Conservation (phyloP, 30 jellyfish, hydroid and myxozoan genomes). For the Hydra vulgaris region DNA sequence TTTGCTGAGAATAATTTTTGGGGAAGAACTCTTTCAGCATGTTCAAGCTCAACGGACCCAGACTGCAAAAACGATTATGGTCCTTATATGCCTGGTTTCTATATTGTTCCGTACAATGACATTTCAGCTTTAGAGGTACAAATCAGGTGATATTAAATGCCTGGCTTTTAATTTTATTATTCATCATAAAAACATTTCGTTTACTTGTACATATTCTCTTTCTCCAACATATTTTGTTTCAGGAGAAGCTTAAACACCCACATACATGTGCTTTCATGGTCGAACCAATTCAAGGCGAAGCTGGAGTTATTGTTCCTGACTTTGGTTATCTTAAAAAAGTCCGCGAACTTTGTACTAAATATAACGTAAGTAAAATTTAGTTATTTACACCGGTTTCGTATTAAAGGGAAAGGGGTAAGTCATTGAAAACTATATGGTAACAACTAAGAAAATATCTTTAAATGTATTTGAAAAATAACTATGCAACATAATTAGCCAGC, state of each 20-base stretch:
- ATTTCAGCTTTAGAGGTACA: slow-evolving; percentile 84
- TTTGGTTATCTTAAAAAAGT: slow-evolving; percentile 88
- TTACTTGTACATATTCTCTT: background rate
- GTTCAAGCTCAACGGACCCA: slow-evolving; percentile 95
- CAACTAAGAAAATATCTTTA: too few relatives aligned
- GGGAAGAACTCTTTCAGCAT: slow-evolving; percentile 99
- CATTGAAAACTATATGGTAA: too few relatives aligned
- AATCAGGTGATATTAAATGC: background rate
- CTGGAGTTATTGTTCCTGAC: slow-evolving; percentile 98
- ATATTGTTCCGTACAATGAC: slow-evolving; percentile 77
- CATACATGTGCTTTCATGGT: slow-evolving; percentile 97
- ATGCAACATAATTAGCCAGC: too few relatives aligned
- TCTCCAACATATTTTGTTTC: background rate
- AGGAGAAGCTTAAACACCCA: slow-evolving; percentile 82
- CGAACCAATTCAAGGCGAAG: slow-evolving; percentile 99
- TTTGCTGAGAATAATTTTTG: slow-evolving; percentile 96
- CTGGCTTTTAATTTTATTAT: too few relatives aligned
- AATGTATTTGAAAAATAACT: too few relatives aligned
- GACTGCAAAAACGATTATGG: slow-evolving; percentile 78
- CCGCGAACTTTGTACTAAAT: slow-evolving; percentile 77
- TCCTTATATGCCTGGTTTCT: slow-evolving; percentile 96
- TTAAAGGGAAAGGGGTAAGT: too few relatives aligned
- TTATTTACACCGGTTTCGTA: too few relatives aligned
- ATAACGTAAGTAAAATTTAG: slow-evolving; percentile 50
- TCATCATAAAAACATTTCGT: too few relatives aligned